These are phyloP conservation scores for Sylvia atricapilla DNA, from an alignment of 2,113 vertebrate species.

Conservation along the genomic window DNA sequence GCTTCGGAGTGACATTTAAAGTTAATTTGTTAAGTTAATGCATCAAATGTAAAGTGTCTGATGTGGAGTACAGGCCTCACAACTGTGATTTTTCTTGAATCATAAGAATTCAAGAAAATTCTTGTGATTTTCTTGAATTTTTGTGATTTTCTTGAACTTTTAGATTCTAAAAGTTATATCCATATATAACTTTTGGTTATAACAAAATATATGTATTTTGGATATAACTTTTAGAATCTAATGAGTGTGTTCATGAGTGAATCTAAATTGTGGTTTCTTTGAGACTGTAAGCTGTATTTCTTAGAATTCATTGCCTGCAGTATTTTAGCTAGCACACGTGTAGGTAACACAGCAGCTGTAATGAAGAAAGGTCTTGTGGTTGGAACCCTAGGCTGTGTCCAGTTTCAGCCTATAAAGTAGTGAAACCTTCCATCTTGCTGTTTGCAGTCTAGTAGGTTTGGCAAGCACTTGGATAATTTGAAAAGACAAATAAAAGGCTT, in stretches of 20 bases:
- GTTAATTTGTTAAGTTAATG: not conserved
- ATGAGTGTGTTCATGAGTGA: not conserved
- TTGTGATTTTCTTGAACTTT: too few species aligned
- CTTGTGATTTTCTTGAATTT: too few species aligned
- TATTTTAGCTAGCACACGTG: not conserved
- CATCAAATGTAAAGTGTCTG: not conserved
- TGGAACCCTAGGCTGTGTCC: not conserved
- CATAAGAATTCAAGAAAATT: too few species aligned
- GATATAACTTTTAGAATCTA: not conserved
- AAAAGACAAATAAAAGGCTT: not conserved
- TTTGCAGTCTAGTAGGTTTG: not conserved
- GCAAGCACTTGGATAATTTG: not conserved
- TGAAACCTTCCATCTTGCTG: not conserved
- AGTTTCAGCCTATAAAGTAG: not conserved
- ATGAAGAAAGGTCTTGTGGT: not conserved
- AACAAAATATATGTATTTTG: too few species aligned
- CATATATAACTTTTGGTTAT: too few species aligned
- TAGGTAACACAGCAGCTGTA: not conserved
- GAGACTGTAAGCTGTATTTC: not conserved
- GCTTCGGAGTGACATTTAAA: not conserved
- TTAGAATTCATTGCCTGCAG: not conserved
- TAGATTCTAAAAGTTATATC: too few species aligned
- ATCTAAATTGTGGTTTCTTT: not conserved
- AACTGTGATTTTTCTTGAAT: not conserved
- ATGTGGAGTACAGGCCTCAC: not conserved